Evolutionary conservation across 2,113 vertebrate species (phyloP).

Genomic region (Xyliphius kryptos): DNA sequence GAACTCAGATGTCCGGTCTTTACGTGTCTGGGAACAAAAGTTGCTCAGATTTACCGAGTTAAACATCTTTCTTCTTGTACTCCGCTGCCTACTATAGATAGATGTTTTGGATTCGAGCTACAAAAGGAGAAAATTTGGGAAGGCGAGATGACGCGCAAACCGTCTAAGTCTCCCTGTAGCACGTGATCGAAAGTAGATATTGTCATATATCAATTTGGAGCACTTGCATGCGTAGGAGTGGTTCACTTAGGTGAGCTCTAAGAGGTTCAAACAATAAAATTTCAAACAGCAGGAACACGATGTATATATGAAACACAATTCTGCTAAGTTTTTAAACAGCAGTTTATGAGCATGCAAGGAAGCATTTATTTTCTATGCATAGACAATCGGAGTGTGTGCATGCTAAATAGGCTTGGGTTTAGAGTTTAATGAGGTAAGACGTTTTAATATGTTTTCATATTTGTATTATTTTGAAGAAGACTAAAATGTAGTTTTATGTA

Average conservation of each 20-base stretch:
- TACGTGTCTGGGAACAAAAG: conserved; percentile 97
- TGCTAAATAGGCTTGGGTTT: conserved; percentile 33
- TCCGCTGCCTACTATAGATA: conserved; percentile 75
- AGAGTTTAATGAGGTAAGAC: conserved; percentile 49
- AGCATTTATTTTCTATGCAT: conserved; percentile 50
- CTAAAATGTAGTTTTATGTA: too few relatives aligned
- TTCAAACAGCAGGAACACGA: conserved; percentile 85
- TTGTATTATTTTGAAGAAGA: conserved; percentile 1
- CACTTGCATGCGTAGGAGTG: conserved; percentile 97
- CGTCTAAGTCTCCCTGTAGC: conserved; percentile 93
- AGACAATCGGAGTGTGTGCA: conserved; percentile 43
- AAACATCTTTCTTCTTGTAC: conserved; percentile 90
- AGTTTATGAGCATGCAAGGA: too few relatives aligned
- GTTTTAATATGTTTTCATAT: conserved; percentile 26
- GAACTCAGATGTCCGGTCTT: conserved; percentile 93
- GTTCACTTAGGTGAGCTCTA: conserved; percentile 93
- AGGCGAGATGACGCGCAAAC: conserved; percentile 99
- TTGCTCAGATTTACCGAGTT: conserved; percentile 98
- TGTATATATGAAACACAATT: too few relatives aligned
- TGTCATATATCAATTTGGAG: conserved; percentile 99
- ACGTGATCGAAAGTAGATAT: conserved; percentile 99
- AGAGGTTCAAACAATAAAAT: conserved; percentile 90
- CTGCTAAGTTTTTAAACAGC: too few relatives aligned
- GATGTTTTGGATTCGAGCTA: conserved; percentile 91
- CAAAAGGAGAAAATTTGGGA: conserved; percentile 96